phyloP scores from a whole-genome alignment of 1,140 invertebrate genomes.

The Coelopa frigida region DNA sequence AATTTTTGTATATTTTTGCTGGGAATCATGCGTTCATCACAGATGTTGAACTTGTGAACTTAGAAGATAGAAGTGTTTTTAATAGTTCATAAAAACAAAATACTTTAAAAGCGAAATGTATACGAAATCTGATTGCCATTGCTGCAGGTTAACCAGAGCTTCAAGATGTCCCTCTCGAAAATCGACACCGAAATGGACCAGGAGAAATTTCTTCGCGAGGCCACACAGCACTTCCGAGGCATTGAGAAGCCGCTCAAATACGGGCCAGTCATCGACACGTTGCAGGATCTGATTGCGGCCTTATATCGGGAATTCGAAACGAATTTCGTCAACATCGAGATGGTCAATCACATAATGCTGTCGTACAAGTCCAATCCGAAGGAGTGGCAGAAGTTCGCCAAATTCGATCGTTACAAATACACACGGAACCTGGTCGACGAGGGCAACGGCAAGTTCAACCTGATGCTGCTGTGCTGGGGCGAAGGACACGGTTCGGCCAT shows the following conservation, averaged over 20 bases:
- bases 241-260: constrained; percentile 42
- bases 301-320: constrained; percentile 68
- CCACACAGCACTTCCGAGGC: constrained; percentile 35
- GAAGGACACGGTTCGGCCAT: constrained; percentile 91
- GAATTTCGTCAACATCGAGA: constrained; percentile 79
- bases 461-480: constrained; percentile 96
- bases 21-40: too few relatives aligned
- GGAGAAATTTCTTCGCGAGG: constrained; percentile 38
- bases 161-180: constrained; percentile 37
- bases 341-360: constrained; percentile 75
- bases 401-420: constrained; percentile 90
- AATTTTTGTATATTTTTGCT: too few relatives aligned
- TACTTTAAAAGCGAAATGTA: neutral
- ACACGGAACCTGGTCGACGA: constrained; percentile 89
- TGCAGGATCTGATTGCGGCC: constrained; percentile 67
- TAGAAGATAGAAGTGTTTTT: too few relatives aligned
- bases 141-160: constrained; percentile 32
- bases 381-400: constrained; percentile 93
- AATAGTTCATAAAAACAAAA: neutral
- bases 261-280: constrained; percentile 42
- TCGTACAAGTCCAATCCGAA: constrained; percentile 79
- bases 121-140: neutral
- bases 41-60: too few relatives aligned
- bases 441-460: constrained; percentile 95
- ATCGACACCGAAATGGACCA: constrained; percentile 29